Evolutionary conservation across 2,797 vertebrate species (phyloP), one percentile per base, ranked within the genome.

Genomic region (Parotocinclus haroldoi): DNA sequence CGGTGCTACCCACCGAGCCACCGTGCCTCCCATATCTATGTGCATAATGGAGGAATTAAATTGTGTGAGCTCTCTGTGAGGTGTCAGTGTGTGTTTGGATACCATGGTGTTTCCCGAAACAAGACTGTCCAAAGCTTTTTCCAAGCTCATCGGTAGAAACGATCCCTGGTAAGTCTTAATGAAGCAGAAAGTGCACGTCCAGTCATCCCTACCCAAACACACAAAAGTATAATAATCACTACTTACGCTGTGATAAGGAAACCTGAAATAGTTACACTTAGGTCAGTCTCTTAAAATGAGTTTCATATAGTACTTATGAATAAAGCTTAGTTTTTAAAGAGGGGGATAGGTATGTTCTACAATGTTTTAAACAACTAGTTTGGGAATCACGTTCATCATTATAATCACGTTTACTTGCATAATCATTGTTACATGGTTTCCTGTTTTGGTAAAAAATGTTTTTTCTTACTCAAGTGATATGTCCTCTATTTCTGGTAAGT

Each of bases 121-220:
- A 0, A 9, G 27, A 0, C 0, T 13, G 1, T 69, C 62, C 67
- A 82, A 12, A 12, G 51, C 79, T 13, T 0, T 18, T 9, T 76
- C 10, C 10, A 52, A 46, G 2, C 70, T 62, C 61, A 77, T 57
- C 10, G 58, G 56, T 71, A 68, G 51, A 60, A 64, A 45, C 75
- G 46, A 67, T 71, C 58, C 39, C 70, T 75, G 66, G 69, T 0
- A 50, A 10, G 5, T n/a, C 37, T 7, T 63, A 13, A 77, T 80
- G 10, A 84, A 17, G 16, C 88, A 91, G 65, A 84, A 86, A 0
- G 86, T 88, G 56, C 89, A 91, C 16, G 75, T 10, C 89, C 89
- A 91, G 0, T 7, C 0, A 0, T 85, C 76, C 10, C 89, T 90
- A 76, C 16, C 36, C 16, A 63, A 1, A 67, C 1, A 57, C 1